A percentile compares a stretch with the other conserved stretches of the same genome.
Conservation (phyloP, 2,888 invertebrate genomes). For the Pycnomerus fuliginosus region DNA sequence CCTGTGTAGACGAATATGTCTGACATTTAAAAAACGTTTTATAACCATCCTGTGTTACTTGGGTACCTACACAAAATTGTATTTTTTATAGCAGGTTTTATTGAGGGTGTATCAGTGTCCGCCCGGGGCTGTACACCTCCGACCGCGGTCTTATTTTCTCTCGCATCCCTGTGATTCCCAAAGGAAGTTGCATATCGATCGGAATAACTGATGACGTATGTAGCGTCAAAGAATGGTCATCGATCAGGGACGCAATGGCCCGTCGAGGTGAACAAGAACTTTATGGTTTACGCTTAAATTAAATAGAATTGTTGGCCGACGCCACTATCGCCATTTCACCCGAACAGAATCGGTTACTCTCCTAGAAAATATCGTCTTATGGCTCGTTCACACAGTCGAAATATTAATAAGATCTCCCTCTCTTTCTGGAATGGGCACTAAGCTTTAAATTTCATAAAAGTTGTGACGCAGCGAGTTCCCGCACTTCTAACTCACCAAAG, state of each 20-base stretch:
- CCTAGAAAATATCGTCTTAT: conserved; percentile 34
- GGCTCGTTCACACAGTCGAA: conserved; percentile 18
- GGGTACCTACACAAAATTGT: no score
- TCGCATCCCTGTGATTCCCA: no score
- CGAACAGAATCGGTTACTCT: conserved; percentile 29
- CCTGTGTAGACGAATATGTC: no score
- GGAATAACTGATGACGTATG: conserved; percentile 34
- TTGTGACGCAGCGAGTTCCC: conserved; percentile 25
- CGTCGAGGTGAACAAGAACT: conserved; percentile 34
- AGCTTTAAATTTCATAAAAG: conserved; percentile 34
- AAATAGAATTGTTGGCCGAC: conserved; percentile 17
- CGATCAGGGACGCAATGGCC: conserved; percentile 41
- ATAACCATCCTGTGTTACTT: no score
- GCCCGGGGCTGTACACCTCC: no score
- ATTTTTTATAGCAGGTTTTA: no score
- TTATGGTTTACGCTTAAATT: conserved; percentile 29
- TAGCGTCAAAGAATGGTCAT: conserved; percentile 40
- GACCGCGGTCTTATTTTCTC: no score
- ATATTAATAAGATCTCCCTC: conserved; percentile 1
- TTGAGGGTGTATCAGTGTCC: no score
- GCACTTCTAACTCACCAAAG: conserved; percentile 37
- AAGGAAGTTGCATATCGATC: conserved; percentile 7
- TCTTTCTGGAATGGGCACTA: conserved; percentile 31
- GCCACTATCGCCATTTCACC: conserved; percentile 7
- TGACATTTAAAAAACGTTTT: no score